A percentile compares a stretch with the other conserved stretches of the same genome.
Evolutionary conservation across 2,113 vertebrate species (phyloP).

Genomic region (Engystomops pustulosus): DNA sequence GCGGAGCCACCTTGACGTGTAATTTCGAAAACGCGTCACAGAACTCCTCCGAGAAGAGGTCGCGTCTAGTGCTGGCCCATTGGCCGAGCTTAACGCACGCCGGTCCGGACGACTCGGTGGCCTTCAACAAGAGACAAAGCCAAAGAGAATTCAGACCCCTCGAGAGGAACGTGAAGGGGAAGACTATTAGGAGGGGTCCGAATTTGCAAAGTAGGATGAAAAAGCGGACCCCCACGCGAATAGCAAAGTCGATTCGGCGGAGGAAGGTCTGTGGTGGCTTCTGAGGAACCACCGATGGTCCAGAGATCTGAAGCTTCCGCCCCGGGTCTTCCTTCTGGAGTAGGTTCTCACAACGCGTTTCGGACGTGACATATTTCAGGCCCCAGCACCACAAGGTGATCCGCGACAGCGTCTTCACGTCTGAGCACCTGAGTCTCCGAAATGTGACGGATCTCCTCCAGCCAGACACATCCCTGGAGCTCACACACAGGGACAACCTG

Average conservation of each 20-base stretch:
- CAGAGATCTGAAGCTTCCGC: not conserved
- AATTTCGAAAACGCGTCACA: conserved; percentile 86
- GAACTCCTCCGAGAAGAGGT: conserved; percentile 88
- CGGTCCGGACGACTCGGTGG: conserved; percentile 87
- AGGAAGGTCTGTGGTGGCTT: conserved; percentile 36
- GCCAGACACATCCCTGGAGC: conserved; percentile 18
- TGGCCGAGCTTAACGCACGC: conserved; percentile 93
- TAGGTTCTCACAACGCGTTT: conserved; percentile 60
- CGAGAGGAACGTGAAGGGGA: conserved; percentile 80
- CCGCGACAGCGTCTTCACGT: conserved; percentile 69
- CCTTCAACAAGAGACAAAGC: conserved; percentile 84
- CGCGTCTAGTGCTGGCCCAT: conserved; percentile 93
- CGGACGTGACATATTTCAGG: conserved; percentile 53
- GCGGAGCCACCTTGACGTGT: conserved; percentile 84
- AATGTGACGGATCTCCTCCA: not conserved
- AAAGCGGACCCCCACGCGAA: conserved; percentile 78
- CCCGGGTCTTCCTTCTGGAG: not conserved
- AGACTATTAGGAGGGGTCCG: conserved; percentile 83
- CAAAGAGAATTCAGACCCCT: conserved; percentile 69
- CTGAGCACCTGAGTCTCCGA: conserved; percentile 58
- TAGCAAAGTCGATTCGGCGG: conserved; percentile 65
- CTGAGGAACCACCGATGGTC: not conserved
- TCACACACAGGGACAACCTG: conserved; percentile 27
- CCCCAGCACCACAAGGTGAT: conserved; percentile 72
- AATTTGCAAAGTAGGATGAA: conserved; percentile 84